phyloP scores from a whole-genome alignment of 2,797 vertebrate species.

The Nyctalus aviator region DNA sequence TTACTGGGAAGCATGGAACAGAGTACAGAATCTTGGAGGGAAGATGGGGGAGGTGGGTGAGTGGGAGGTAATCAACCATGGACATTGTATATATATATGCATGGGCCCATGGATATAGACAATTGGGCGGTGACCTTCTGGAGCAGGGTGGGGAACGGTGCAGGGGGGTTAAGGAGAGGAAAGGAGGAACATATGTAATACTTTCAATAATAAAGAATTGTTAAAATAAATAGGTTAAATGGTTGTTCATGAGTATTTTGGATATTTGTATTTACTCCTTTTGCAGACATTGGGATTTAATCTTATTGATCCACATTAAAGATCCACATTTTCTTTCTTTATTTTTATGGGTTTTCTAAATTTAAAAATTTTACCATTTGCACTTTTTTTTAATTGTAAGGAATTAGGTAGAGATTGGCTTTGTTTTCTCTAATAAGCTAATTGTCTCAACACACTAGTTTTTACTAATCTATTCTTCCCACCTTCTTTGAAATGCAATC shows the following conservation, averaged over 20 bases:
- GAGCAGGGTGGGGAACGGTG: too few relatives aligned
- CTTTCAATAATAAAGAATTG: too few relatives aligned
- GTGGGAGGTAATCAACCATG: too few relatives aligned
- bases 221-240: background rate
- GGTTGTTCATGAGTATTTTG: background rate
- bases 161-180: too few relatives aligned
- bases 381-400: background rate
- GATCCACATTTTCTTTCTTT: background rate
- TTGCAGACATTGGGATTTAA: background rate
- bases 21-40: too few relatives aligned
- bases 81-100: too few relatives aligned
- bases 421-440: slow-evolving; percentile 8
- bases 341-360: background rate
- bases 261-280: background rate
- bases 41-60: too few relatives aligned
- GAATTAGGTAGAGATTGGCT: background rate
- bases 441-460: background rate
- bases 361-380: background rate
- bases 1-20: background rate
- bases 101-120: too few relatives aligned
- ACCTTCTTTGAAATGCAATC: background rate
- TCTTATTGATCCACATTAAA: too few relatives aligned
- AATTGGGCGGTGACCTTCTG: too few relatives aligned
- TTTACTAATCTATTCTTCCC: background rate
- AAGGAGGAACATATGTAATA: too few relatives aligned